Conservation (phyloP, 2,113 vertebrate genomes). For the Tachysurus fulvidraco region DNA sequence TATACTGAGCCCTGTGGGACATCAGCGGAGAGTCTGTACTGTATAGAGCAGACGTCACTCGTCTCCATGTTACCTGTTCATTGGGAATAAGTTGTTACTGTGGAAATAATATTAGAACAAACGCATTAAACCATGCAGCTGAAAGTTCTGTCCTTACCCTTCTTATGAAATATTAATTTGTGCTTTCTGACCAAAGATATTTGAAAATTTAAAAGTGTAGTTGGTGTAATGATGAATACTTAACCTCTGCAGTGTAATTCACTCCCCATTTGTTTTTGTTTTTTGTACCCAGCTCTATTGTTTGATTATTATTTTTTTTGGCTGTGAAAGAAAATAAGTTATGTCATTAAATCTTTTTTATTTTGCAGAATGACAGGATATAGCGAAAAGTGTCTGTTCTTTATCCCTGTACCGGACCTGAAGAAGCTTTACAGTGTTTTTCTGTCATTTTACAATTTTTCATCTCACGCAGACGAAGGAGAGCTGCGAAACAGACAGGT, state of each 20-base stretch:
- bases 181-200: background rate
- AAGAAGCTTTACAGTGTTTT: constrained; percentile 72
- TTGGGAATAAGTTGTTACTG: background rate
- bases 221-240: background rate
- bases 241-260: background rate
- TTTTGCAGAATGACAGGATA: constrained; percentile 60
- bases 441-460: constrained; percentile 62
- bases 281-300: background rate
- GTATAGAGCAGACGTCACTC: no score
- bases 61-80: background rate
- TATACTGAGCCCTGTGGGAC: no score
- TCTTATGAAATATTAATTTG: background rate
- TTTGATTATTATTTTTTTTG: background rate
- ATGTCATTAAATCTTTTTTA: background rate
- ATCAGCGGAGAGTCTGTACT: no score
- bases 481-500: constrained; percentile 77
- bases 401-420: constrained; percentile 76
- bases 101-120: background rate
- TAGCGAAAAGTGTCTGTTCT: constrained; percentile 73
- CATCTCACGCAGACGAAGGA: constrained; percentile 51
- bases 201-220: background rate
- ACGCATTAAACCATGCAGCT: background rate
- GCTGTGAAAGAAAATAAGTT: background rate
- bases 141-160: background rate
- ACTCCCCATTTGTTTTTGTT: background rate